Base-by-base conservation (phyloP, 2,888 invertebrate genomes). In the Dasypogon diadema region DNA sequence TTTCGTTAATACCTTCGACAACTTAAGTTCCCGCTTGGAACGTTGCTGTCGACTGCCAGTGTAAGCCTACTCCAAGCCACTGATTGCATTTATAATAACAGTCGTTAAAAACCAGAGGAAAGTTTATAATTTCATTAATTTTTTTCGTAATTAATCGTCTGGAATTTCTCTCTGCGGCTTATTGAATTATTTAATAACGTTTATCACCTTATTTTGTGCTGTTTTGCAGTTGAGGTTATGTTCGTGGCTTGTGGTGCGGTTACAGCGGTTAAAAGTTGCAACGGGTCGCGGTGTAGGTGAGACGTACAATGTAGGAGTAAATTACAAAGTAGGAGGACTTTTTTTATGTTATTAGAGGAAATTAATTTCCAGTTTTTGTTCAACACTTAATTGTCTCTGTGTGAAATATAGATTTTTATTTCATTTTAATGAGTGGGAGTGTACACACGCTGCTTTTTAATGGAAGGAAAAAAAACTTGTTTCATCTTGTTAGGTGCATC, bases 351-450 rank as follows among this genome's bases (percentile, higher is more conserved):
- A 63, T 63, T 37, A 63, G 22, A 63, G 63, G 42, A 63, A 63
- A 63, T 63, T 63, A 42, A 63, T 63, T 42, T 21, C 14, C 16
- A 55, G 21, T 30, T 58, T 30, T 58, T 58, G 30, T 30, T 24
- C 58, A 30, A 58, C 26, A 30, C 16, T 58, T 58, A 58, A 58
- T 58, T 30, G 26, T 24, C 30, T 1, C 30, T 1, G 30, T 30
- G 30, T 58, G 58, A 58, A 58, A 26, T 16, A n/a, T n/a, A 30
- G 30, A 16, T 16, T 42, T 63, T 18, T 63, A 14, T 37, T 63
- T 34, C 16, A 63, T 34, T 37, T 14, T 37, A 63, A 42, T 63
- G 63, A 63, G 63, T 63, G 37, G 63, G 63, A 30, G 58, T 24
- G 16, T 16, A 24, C 2, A 24, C 58, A n/a, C n/a, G n/a, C n/a